A percentile compares a stretch with the other conserved stretches of the same genome.
These are phyloP conservation scores for Notodonta dromedarius DNA, from an alignment of 2,888 invertebrate species.

Conservation along the genomic window DNA sequence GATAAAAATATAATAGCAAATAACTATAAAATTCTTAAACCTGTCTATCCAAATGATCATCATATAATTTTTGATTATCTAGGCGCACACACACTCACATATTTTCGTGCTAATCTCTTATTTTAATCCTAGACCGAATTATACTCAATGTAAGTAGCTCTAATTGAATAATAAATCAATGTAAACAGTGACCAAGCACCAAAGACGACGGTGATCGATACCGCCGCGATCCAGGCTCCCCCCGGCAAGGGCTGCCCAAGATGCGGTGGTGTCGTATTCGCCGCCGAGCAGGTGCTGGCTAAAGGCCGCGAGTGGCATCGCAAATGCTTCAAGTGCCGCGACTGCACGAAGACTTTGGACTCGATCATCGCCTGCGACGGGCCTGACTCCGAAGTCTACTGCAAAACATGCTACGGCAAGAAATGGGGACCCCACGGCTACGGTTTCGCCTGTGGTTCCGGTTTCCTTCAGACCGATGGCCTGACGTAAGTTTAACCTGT, in stretches of 20 bases:
- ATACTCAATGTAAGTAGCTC: not conserved
- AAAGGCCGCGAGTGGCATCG: conserved; percentile 96
- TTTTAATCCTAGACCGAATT: not conserved
- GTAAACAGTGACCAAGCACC: conserved; percentile 88
- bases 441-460: conserved; percentile 97
- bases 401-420: conserved; percentile 98
- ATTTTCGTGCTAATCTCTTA: not conserved
- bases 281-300: conserved; percentile 96
- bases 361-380: conserved; percentile 98
- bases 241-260: conserved; percentile 95
- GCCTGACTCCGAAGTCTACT: conserved; percentile 96
- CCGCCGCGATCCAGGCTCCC: conserved; percentile 90
- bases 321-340: conserved; percentile 96
- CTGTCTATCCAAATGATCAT: too few species aligned
- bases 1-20: too few species aligned
- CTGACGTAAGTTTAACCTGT: conserved; percentile 86
- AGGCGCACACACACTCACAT: too few species aligned
- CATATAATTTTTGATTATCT: too few species aligned
- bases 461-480: conserved; percentile 96
- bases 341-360: conserved; percentile 97
- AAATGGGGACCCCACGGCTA: conserved; percentile 99
- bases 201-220: conserved; percentile 90
- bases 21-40: too few species aligned
- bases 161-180: not conserved
- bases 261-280: conserved; percentile 95